phyloP scores from a whole-genome alignment of 2,113 vertebrate species.

The Chamaetylas fuelleborni region DNA sequence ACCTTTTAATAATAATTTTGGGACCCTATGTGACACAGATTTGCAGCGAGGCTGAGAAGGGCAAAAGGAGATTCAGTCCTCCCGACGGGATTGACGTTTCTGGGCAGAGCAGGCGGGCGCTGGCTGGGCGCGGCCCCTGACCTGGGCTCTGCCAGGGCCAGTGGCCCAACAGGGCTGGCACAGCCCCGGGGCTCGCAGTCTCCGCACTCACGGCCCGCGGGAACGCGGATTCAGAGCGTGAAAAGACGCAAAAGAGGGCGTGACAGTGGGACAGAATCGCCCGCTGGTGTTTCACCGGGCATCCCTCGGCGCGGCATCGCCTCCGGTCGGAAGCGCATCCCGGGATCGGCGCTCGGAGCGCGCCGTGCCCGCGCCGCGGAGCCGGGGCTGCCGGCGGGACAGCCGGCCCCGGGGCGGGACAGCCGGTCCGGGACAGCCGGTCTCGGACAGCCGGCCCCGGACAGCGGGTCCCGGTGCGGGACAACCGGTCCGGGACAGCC shows the following conservation, averaged over 20 bases:
- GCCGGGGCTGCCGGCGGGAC: neutral
- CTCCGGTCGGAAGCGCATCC: neutral
- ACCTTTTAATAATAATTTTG: neutral
- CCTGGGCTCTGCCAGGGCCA: neutral
- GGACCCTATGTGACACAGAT: neutral
- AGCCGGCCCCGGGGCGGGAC: neutral
- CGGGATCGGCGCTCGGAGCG: neutral
- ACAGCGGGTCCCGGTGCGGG: too few relatives aligned
- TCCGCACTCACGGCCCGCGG: neutral
- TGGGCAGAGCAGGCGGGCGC: neutral
- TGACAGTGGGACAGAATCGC: neutral
- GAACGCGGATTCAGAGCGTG: neutral
- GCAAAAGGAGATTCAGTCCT: neutral
- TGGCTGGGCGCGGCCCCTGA: neutral
- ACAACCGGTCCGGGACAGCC: neutral
- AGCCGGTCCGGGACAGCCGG: neutral
- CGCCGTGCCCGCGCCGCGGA: neutral
- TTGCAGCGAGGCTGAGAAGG: neutral
- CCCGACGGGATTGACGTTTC: too few relatives aligned
- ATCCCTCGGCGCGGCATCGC: neutral
- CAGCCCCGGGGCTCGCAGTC: neutral
- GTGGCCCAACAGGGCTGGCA: accelerated
- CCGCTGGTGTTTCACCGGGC: neutral
- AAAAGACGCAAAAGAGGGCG: neutral
- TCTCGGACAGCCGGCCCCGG: neutral